Evolutionary conservation across 2,888 invertebrate species (phyloP).

Genomic region (Catonia carolina): DNA sequence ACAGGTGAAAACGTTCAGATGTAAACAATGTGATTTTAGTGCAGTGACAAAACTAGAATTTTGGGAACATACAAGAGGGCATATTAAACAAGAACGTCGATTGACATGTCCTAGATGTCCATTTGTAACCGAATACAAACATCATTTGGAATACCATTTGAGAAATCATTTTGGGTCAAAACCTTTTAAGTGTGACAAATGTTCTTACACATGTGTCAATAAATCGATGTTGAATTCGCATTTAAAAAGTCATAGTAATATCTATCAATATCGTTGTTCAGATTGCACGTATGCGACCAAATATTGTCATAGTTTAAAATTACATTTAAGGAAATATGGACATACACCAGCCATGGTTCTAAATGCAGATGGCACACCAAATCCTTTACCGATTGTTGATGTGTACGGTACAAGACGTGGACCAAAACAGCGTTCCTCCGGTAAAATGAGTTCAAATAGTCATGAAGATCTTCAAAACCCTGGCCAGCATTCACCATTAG

Average conservation of each 20-base stretch:
- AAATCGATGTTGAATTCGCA: conserved; percentile 99
- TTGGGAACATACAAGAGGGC: conserved; percentile 86
- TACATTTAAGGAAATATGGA: conserved; percentile 85
- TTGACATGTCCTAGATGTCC: conserved; percentile 87
- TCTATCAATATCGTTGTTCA: conserved; percentile 88
- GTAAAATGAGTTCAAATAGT: conserved; percentile 36
- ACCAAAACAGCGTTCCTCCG: conserved; percentile 52
- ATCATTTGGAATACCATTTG: conserved; percentile 95
- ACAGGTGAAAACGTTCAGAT: conserved; percentile 41
- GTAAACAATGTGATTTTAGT: conserved; percentile 42
- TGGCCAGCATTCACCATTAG: background rate
- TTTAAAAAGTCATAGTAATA: conserved; percentile 87
- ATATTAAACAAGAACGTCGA: conserved; percentile 90
- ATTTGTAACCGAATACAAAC: conserved; percentile 98
- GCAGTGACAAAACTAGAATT: conserved; percentile 84
- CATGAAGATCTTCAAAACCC: no score
- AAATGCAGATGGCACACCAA: conserved; percentile 82
- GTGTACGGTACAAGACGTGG: conserved; percentile 86
- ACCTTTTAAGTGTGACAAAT: conserved; percentile 88
- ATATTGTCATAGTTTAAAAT: conserved; percentile 94
- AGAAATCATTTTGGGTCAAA: conserved; percentile 92
- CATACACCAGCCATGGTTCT: conserved; percentile 88
- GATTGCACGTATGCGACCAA: conserved; percentile 96
- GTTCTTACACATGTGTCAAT: conserved; percentile 89
- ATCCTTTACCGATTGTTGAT: conserved; percentile 81